Evolutionary conservation across 1,140 invertebrate genomes (phyloP).

Genomic region (Drosophila yakuba): DNA sequence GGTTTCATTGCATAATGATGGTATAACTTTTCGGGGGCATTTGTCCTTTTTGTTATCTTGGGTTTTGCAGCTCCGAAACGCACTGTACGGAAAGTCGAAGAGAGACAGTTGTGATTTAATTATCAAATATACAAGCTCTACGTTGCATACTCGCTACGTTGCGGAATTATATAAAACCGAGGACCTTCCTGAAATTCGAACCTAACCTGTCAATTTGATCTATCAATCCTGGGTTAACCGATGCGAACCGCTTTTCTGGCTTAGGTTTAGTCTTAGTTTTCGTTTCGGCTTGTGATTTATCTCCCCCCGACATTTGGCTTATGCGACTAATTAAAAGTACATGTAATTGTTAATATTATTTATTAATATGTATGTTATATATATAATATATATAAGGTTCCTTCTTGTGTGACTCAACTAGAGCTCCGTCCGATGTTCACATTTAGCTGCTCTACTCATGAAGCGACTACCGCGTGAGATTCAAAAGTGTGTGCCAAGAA

Average conservation of each 20-base stretch:
- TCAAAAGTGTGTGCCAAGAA: conserved; percentile 75
- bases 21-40: conserved; percentile 22
- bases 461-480: conserved; percentile 68
- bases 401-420: conserved; percentile 36
- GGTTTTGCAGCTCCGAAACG: conserved; percentile 11
- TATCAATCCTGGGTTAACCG: conserved; percentile 27
- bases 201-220: conserved; percentile 7
- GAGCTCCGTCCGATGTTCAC: conserved; percentile 31
- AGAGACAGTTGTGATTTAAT: conserved; percentile 42
- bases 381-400: conserved; percentile 60
- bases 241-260: conserved; percentile 40
- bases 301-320: conserved; percentile 53
- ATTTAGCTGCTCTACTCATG: conserved; percentile 40
- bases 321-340: conserved; percentile 73
- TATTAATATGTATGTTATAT: conserved; percentile 59
- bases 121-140: neutral
- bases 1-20: neutral
- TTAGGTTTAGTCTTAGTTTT: conserved; percentile 25
- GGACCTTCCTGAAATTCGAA: conserved; percentile 16
- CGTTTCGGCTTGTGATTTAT: conserved; percentile 34
- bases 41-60: neutral
- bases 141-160: too few species aligned
- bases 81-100: conserved; percentile 25
- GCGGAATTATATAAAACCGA: neutral
- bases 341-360: conserved; percentile 65